Evolutionary conservation across 2,113 vertebrate species (phyloP).

Genomic region (Thalassoma bifasciatum): DNA sequence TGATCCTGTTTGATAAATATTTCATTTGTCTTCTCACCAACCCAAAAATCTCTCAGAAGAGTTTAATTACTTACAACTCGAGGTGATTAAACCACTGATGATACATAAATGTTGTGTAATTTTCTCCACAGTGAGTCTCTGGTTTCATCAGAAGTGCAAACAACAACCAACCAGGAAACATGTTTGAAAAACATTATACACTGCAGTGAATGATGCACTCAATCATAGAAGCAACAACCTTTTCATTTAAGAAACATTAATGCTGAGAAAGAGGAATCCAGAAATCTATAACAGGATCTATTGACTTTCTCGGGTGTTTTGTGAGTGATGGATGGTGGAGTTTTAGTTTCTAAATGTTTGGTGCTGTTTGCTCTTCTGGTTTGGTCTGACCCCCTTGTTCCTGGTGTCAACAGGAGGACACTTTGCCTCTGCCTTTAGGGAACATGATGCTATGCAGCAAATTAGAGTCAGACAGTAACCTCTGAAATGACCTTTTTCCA

Average conservation of each 20-base stretch:
- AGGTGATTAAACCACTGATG: no score
- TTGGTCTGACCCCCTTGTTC: not conserved
- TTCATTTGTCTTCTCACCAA: no score
- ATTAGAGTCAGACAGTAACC: constrained; percentile 3
- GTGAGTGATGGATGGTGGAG: not conserved
- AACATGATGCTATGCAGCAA: not conserved
- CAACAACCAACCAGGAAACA: no score
- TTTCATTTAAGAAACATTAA: not conserved
- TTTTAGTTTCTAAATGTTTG: not conserved
- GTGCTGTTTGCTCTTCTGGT: not conserved
- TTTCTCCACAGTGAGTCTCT: no score
- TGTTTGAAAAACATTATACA: not conserved
- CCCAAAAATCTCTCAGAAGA: no score
- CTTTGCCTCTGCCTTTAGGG: not conserved
- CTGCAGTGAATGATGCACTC: no score
- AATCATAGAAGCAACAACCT: not conserved
- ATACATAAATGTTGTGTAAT: no score
- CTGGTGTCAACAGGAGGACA: not conserved
- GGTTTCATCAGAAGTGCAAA: not conserved
- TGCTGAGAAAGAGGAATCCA: not conserved
- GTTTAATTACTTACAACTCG: no score
- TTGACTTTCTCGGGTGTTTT: no score
- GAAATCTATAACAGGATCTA: not conserved
- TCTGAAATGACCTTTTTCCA: not conserved
- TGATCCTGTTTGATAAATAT: no score